Percentiles rank a stretch among this genome's conserved stretches.
These are phyloP conservation scores for Caligus rogercresseyi DNA, from an alignment of 1,140 invertebrate species.

Conservation along the genomic window DNA sequence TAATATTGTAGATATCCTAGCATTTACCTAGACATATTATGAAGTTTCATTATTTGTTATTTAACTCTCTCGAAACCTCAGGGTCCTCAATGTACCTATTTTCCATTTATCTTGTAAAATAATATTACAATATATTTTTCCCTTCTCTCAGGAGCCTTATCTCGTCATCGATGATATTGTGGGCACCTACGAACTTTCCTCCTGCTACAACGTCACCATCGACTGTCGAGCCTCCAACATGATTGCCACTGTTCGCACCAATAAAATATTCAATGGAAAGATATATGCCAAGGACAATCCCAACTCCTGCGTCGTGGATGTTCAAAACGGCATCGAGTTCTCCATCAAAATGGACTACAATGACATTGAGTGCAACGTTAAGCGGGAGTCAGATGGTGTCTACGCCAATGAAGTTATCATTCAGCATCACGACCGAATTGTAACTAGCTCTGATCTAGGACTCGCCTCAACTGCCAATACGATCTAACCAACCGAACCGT, in stretches of 20 bases:
- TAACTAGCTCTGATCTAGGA: constrained; percentile 37
- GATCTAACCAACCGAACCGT: constrained; percentile 35
- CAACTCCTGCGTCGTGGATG: constrained; percentile 34
- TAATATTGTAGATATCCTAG: too few species aligned
- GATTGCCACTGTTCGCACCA: constrained; percentile 34
- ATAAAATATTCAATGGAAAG: constrained; percentile 37
- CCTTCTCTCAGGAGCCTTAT: constrained; percentile 52
- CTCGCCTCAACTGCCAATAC: constrained; percentile 36
- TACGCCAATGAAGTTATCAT: constrained; percentile 31
- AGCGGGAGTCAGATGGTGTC: constrained; percentile 30
- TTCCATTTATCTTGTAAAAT: neutral
- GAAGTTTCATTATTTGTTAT: too few species aligned
- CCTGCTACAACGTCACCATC: constrained; percentile 84
- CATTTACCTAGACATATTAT: too few species aligned
- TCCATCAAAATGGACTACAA: constrained; percentile 31
- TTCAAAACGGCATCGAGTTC: constrained; percentile 30
- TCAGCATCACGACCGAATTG: constrained; percentile 38
- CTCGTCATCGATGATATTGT: constrained; percentile 47
- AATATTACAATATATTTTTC: constrained; percentile 11
- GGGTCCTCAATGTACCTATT: too few species aligned
- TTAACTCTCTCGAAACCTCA: too few species aligned
- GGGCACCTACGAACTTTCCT: constrained; percentile 76
- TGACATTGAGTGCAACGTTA: constrained; percentile 31
- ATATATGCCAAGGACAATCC: constrained; percentile 35
- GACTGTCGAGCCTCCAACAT: constrained; percentile 46